Evolutionary conservation across 1,140 invertebrate species (phyloP).

Genomic region (Prorops nasuta): DNA sequence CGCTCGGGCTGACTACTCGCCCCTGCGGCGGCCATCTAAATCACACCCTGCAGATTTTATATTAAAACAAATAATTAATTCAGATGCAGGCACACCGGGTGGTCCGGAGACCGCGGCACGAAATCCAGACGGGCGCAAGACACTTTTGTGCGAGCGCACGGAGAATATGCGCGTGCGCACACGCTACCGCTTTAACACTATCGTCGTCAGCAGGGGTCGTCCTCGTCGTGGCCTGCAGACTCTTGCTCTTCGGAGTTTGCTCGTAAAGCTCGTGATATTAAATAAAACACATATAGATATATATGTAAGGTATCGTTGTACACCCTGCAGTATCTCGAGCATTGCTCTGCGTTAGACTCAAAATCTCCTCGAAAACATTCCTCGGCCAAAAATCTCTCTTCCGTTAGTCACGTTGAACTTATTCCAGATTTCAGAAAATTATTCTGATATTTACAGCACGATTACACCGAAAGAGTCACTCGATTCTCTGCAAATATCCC

Average conservation of each 20-base stretch:
- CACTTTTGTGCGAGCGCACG: conserved; percentile 19
- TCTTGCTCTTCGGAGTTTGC: conserved; percentile 7
- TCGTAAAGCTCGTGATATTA: conserved; percentile 13
- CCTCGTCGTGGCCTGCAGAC: background rate
- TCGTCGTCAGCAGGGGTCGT: conserved; percentile 22
- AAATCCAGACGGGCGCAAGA: conserved; percentile 9
- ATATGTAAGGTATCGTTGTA: no score
- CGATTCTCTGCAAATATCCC: no score
- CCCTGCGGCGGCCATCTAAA: conserved; percentile 46
- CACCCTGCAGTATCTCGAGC: no score
- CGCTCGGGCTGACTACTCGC: conserved; percentile 34
- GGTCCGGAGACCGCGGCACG: conserved; percentile 32
- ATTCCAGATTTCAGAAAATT: background rate
- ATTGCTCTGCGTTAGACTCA: no score
- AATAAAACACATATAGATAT: no score
- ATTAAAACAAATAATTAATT: conserved; percentile 59
- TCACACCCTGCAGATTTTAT: conserved; percentile 54
- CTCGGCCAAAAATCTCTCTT: no score
- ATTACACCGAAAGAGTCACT: no score
- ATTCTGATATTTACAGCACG: background rate
- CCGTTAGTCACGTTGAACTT: no score
- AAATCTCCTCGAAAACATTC: no score
- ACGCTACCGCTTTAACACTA: conserved; percentile 30
- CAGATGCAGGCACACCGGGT: conserved; percentile 48
- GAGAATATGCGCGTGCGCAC: conserved; percentile 6